Evolutionary conservation across 1,140 invertebrate genomes (phyloP), one percentile per base, ranked within the genome.

Genomic region (Orius insidiosus): DNA sequence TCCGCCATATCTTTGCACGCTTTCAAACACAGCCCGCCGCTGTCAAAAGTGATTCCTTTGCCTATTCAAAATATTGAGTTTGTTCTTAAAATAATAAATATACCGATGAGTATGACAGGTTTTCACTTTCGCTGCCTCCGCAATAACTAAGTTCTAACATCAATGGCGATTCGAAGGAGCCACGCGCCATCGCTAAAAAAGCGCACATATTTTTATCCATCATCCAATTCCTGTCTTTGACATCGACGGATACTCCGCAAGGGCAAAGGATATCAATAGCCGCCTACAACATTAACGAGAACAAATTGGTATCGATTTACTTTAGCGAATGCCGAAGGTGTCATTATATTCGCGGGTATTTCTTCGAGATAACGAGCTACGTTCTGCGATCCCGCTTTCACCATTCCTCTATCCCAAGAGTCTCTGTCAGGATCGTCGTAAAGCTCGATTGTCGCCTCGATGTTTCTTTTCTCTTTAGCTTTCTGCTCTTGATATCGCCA

Each of bases 1-100:
- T 76, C 71, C 41, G 78, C 75, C 77, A 92, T 80, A 9, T 72
- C 68, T 1, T 68, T 55, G 19, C 74, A 58, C 2, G 76, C 69
- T 62, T 89, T 90, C 10, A 93, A 61, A 50, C 82, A 84, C 45
- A 92, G 77, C 40, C 85, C 86, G 47, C 87, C 87, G 45, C 80
- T 76, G 55, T 94, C 85, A 62, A 92, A 92, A 2, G 85, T 90
- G 3, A 92, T 76, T n/a, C 88, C 88, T 63, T 92, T 83, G 1
- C 80, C 62, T 59, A 41, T 1, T 48, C 43, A 19, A 18, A 44
- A 10, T 40, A 9, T 38, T 32, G 9, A 49, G 9, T 36, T 31
- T 24, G 24, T 7, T 24, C 7, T 4, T 24, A 24, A 4, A 24
- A 24, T 7, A 4, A 3, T 4, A 24, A 24, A 7, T 63, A 55